Base-by-base conservation (phyloP, 2,113 vertebrate genomes). In the Pipa parva region DNA sequence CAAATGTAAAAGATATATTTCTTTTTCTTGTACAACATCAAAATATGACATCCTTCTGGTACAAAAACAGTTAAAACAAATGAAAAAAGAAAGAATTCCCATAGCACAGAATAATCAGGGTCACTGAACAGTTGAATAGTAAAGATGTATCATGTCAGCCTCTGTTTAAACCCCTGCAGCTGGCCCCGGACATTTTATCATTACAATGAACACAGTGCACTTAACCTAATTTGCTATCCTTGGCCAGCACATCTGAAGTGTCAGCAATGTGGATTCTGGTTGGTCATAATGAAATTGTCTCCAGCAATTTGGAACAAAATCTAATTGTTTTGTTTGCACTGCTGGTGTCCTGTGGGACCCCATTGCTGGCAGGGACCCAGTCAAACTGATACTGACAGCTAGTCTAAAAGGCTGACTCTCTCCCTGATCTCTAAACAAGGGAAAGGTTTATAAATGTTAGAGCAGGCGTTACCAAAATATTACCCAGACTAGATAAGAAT, bases 281-380 rank as follows among this genome's bases (percentile, higher is more conserved):
- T 31, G 31, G 2, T 69, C 18, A 22, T 60, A 69, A 69, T 69
- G 29, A 45, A 42, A 69, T 69, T 69, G 65, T 39, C 31, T 26
- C 18, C 56, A 50, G 49, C 24, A 31, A 52, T 51, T 68, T 20
- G 9, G 48, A 26, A 29, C 29, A 42, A 42, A 69, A 69, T 60
- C 49, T 21, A 60, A 69, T 69, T 60, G 56, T 60, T 25, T 18
- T 69, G 65, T 69, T 60, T 69, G 57, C 57, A 60, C 33, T 42
- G 57, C 65, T 60, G 56, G 42, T 25, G 31, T 58, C 33, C 29
- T 59, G 11, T 20, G 10, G 56, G 56, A 39, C 24, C 20, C 18
- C 46, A 13, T n/a, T n/a, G n/a, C n/a, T n/a, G n/a, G n/a, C n/a
- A n/a, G n/a, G n/a, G n/a, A 42, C 18, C 31, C 18, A 48, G 56